These are phyloP conservation scores for Simalia tracyae DNA, from an alignment of 2,797 vertebrate genomes.

Conservation along the genomic window DNA sequence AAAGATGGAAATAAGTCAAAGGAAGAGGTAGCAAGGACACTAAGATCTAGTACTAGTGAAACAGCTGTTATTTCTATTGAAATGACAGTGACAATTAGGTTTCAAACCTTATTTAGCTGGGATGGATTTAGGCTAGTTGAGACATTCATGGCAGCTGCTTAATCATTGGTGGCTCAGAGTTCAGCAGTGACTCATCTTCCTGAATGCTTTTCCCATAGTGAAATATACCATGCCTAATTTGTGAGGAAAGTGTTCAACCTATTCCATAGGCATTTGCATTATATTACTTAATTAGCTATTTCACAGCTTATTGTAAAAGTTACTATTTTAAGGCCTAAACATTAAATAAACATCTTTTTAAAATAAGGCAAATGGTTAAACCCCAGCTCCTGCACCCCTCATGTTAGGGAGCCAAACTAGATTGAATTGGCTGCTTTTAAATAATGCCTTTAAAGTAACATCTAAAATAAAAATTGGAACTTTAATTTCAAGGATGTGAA, in stretches of 20 bases:
- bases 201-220: not conserved
- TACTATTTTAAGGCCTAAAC: not conserved
- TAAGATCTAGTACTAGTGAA: not conserved
- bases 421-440: not conserved
- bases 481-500: not conserved
- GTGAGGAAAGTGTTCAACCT: not conserved
- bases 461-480: not conserved
- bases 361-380: not conserved
- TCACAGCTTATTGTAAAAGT: not conserved
- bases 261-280: not conserved
- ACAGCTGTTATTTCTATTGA: not conserved
- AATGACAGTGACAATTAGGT: not conserved
- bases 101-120: not conserved
- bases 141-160: not conserved
- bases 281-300: constrained; percentile 1
- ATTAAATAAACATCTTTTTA: not conserved
- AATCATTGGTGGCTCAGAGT: constrained; percentile 5
- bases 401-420: not conserved
- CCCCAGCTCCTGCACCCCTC: not conserved
- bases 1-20: not conserved
- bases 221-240: constrained; percentile 9
- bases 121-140: not conserved
- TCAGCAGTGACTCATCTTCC: constrained; percentile 14
- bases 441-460: not conserved
- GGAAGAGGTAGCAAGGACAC: not conserved